Evolutionary conservation across 30 jellyfish, hydroid and myxozoan genomes (phyloP).

Genomic region (Turritopsis rubra): DNA sequence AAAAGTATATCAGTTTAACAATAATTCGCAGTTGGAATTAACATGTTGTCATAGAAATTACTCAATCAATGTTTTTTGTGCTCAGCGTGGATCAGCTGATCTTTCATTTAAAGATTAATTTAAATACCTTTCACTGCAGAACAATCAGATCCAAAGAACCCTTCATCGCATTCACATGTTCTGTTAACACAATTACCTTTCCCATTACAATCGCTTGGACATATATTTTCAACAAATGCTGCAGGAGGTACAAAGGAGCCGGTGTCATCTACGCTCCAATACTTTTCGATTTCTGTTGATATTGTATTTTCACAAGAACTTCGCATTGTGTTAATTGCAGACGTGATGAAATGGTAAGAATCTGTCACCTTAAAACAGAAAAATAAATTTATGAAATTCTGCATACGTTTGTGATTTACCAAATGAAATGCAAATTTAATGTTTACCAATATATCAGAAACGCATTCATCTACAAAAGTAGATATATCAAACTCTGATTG

Average conservation of each 20-base stretch:
- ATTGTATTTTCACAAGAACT: slow-evolving; percentile 41
- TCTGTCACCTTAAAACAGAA: slow-evolving; percentile 23
- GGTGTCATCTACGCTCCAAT: slow-evolving; percentile 37
- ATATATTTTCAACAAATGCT: slow-evolving; percentile 41
- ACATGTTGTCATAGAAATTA: too few relatives aligned
- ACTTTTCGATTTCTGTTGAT: slow-evolving; percentile 19
- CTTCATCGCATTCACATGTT: slow-evolving; percentile 42
- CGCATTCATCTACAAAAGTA: slow-evolving; percentile 36
- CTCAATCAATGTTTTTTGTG: too few relatives aligned
- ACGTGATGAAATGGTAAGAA: slow-evolving; percentile 18
- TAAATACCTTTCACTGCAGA: slow-evolving; percentile 21
- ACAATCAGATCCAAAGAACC: slow-evolving; percentile 42
- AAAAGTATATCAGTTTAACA: neutral
- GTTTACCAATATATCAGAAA: slow-evolving; percentile 45
- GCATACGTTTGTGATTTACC: neutral
- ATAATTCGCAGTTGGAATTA: too few relatives aligned
- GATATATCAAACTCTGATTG: slow-evolving; percentile 29
- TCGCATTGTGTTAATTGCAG: slow-evolving; percentile 46
- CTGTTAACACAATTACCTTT: slow-evolving; percentile 42
- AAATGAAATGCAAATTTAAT: neutral
- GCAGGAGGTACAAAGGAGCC: slow-evolving; percentile 43
- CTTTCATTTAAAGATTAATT: too few relatives aligned
- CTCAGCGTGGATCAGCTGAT: too few relatives aligned
- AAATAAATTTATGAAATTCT: neutral
- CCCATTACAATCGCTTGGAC: slow-evolving; percentile 73